These are phyloP conservation scores for Urocolius indicus DNA, from an alignment of 2,113 vertebrate genomes.

Conservation along the genomic window DNA sequence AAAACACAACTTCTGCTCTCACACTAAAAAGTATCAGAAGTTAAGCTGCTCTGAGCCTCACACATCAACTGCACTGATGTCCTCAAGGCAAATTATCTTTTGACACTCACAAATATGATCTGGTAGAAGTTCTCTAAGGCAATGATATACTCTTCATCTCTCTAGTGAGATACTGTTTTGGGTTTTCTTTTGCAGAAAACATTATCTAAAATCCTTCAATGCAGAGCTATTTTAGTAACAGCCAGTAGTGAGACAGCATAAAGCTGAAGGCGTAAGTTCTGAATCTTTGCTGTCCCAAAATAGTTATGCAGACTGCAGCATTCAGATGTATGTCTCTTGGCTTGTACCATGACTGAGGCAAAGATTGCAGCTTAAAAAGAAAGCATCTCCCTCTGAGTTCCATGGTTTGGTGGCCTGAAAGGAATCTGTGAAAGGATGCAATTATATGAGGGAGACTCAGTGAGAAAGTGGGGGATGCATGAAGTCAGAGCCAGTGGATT, in stretches of 20 bases:
- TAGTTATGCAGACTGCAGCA: not conserved
- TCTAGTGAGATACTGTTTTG: not conserved
- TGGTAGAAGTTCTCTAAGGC: not conserved
- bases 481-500: not conserved
- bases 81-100: not conserved
- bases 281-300: not conserved
- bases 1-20: not conserved
- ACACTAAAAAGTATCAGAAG: not conserved
- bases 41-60: not conserved
- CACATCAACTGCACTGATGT: not conserved
- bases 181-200: not conserved
- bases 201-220: not conserved
- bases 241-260: not conserved
- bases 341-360: not conserved
- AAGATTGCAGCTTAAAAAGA: not conserved
- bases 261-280: not conserved
- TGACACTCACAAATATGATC: not conserved
- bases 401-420: rapidly evolving
- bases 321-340: rapidly evolving
- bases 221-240: not conserved
- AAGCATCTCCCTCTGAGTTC: not conserved
- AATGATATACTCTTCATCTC: not conserved
- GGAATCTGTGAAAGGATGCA: not conserved
- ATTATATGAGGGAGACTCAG: not conserved
- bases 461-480: rapidly evolving